Evolutionary conservation across 2,888 invertebrate genomes (phyloP), one percentile per base, ranked within the genome.

Genomic region (Calameuta idolon): DNA sequence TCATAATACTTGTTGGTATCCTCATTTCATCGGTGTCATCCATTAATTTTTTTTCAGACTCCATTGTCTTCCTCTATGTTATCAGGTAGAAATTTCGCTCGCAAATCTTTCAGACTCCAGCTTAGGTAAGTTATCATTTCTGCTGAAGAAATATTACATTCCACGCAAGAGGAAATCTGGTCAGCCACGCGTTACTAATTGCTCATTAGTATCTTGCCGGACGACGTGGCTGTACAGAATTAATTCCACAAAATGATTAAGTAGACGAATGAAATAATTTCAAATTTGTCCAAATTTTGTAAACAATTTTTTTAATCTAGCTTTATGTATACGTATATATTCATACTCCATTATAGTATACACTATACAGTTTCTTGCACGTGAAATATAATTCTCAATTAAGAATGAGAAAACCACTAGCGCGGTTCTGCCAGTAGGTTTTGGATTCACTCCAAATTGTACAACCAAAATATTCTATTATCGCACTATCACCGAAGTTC

Each of bases 61-160:
- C 68, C 69, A 76, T 76, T 73, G 71, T 75, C 71, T 76, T 77
- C 37, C n/a, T 74, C 30, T 74, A 15, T 23, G 35, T 55, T 23
- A 69, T 34, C 35, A 75, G 33, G 11, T 69, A 4, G 69, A 40
- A 23, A 55, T 23, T 55, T 55, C 2, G 55, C 55, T 55, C 9
- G 55, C 23, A 55, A 55, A 55, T 55, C 55, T 55, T 23, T 23
- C 40, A 37, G 40, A 55, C 23, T 55, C 23, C 55, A 55, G 23
- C 2, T 5, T 55, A 23, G 55, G 55, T 55, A 55, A 55, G 55
- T 55, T 55, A 55, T 23, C 23, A 55, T 55, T 55, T 55, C 55
- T 55, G 55, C 55, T 55, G 23, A 23, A 23, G 23, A 55, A 55
- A 55, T 55, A 55, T 55, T 55, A 23, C 15, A 55, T 55, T 23